These are phyloP conservation scores for Drosophila incognita DNA, from an alignment of 2,888 invertebrate species.

Conservation along the genomic window DNA sequence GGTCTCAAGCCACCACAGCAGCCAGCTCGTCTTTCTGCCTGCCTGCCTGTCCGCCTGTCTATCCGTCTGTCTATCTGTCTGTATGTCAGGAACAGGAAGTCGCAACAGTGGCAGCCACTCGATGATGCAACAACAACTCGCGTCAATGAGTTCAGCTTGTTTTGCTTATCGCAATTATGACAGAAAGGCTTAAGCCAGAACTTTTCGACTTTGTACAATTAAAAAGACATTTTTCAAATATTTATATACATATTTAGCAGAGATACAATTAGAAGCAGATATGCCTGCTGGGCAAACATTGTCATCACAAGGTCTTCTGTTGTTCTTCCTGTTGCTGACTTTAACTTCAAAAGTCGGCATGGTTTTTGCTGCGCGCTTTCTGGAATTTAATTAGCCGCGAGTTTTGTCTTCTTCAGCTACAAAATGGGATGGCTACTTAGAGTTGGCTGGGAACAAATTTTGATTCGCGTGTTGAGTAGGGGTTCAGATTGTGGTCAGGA, in stretches of 20 bases:
- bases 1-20: slow-evolving; percentile 1
- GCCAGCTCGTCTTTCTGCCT: slow-evolving; percentile 5
- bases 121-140: slow-evolving; percentile 42
- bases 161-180: slow-evolving; percentile 53
- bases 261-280: slow-evolving; percentile 38
- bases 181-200: slow-evolving; percentile 61
- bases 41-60: neutral
- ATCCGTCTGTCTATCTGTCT: neutral
- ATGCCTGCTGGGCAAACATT: slow-evolving; percentile 32
- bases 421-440: slow-evolving; percentile 1
- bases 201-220: slow-evolving; percentile 72
- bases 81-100: slow-evolving; percentile 59
- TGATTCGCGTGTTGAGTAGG: slow-evolving; percentile 3
- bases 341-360: slow-evolving; percentile 46
- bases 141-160: slow-evolving; percentile 30
- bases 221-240: slow-evolving; percentile 77
- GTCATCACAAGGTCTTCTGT: slow-evolving; percentile 29
- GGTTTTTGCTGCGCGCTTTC: slow-evolving; percentile 18
- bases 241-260: slow-evolving; percentile 58
- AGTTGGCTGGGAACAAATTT: slow-evolving; percentile 24
- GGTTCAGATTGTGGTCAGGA: neutral
- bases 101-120: slow-evolving; percentile 31
- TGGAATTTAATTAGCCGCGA: slow-evolving; percentile 46
- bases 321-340: slow-evolving; percentile 23
- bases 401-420: slow-evolving; percentile 3